Evolutionary conservation across 2,888 invertebrate species (phyloP).

Genomic region (Gnatocerus cornutus): DNA sequence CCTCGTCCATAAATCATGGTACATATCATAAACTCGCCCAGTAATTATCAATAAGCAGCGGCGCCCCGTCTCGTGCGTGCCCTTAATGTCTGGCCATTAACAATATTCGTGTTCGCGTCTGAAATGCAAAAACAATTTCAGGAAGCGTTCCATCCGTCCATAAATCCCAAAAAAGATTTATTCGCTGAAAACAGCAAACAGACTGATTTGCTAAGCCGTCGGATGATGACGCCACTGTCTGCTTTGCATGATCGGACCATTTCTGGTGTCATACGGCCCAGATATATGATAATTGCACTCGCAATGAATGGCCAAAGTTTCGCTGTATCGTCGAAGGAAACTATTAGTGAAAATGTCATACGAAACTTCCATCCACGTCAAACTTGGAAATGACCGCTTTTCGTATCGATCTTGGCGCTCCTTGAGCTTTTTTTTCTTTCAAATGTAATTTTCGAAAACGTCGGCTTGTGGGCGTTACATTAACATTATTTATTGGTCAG

Average conservation of each 20-base stretch:
- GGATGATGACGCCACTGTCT: constrained; percentile 56
- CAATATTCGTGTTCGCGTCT: constrained; percentile 56
- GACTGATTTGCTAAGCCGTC: constrained; percentile 48
- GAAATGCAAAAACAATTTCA: constrained; percentile 59
- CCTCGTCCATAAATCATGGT: constrained; percentile 55
- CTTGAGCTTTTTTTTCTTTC: constrained; percentile 7
- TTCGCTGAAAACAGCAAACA: constrained; percentile 35
- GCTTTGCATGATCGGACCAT: constrained; percentile 69
- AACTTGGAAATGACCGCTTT: constrained; percentile 37
- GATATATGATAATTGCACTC: constrained; percentile 69
- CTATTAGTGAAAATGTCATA: constrained; percentile 53
- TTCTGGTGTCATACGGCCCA: constrained; percentile 68
- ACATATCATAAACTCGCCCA: constrained; percentile 57
- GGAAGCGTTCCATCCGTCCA: constrained; percentile 54
- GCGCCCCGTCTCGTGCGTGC: constrained; percentile 56
- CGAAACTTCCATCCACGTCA: constrained; percentile 38
- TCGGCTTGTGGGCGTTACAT: constrained; percentile 35
- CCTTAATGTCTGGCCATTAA: constrained; percentile 56
- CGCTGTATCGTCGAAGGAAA: constrained; percentile 62
- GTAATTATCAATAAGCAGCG: constrained; percentile 58
- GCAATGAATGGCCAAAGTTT: constrained; percentile 69
- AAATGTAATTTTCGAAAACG: constrained; percentile 28
- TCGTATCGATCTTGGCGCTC: constrained; percentile 34
- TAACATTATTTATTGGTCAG: constrained; percentile 35
- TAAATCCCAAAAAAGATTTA: constrained; percentile 51